Evolutionary conservation across 2,888 invertebrate genomes (phyloP), one percentile per base, ranked within the genome.

Genomic region (Saturnia japonica): DNA sequence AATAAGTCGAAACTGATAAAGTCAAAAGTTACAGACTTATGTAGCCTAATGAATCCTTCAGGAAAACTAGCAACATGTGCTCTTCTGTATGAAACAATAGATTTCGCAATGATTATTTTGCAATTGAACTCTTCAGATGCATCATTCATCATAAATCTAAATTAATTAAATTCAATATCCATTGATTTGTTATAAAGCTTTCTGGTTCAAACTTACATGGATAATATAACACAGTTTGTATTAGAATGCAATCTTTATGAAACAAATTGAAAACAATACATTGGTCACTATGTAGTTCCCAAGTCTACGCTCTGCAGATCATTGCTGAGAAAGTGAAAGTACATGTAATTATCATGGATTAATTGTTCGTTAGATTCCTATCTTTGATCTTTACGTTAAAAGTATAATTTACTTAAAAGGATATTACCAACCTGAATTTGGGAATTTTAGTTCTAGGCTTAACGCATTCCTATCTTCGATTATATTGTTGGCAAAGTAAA

Each of bases 331-430:
- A 42, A 40, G 66, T 42, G n/a, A 66, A 42, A n/a, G 25, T 57
- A 9, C 25, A 1, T 25, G 57, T 57, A 57, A 57, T 57, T 57
- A 57, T 25, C 25, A 57, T 25, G 25, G 12, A 57, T 57, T 57
- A 57, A 57, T 57, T 57, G 57, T 57, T 25, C 57, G 57, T 57
- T 57, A 57, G 25, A 7, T 66, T 42, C n/a, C 42, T 22, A 42
- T 42, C 66, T 40, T 64, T 40, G 40, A 28, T 64, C 40, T 28
- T 7, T 9, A 11, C 16, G n/a, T 66, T 42, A 34, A 19, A 66
- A 40, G 4, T 28, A 19, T 28, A 19, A 9, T 28, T 28, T 11
- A n/a, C 25, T 57, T 11, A n/a, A n/a, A n/a, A n/a, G n/a, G n/a
- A n/a, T n/a, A n/a, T n/a, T n/a, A n/a, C n/a, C n/a, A n/a, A n/a